phyloP scores from a whole-genome alignment of 64 coral and sea anemone species.

The Actinia equina region DNA sequence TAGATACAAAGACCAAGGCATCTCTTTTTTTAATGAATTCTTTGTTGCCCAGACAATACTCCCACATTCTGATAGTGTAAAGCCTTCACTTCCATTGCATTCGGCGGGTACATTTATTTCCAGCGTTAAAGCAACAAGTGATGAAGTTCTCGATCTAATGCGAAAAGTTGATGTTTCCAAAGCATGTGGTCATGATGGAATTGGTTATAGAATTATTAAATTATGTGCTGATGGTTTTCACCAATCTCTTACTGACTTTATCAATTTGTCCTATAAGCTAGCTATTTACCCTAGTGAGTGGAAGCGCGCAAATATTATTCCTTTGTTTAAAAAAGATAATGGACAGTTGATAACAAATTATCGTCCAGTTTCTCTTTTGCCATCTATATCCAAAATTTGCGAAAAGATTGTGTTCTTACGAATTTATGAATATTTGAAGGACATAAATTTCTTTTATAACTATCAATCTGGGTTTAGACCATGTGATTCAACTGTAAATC shows the following conservation, averaged over 20 bases:
- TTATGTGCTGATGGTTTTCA: neutral
- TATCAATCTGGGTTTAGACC: conserved; percentile 45
- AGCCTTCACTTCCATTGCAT: neutral
- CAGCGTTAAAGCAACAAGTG: neutral
- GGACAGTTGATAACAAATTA: conserved; percentile 26
- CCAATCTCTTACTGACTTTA: neutral
- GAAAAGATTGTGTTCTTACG: conserved; percentile 30
- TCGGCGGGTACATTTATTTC: neutral
- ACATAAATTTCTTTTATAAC: conserved; percentile 19
- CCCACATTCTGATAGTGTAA: neutral
- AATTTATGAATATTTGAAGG: conserved; percentile 20
- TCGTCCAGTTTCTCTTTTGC: conserved; percentile 33
- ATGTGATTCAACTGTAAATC: conserved; percentile 24
- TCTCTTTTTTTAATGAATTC: no score
- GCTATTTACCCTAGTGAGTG: conserved; percentile 31
- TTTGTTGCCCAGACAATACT: no score
- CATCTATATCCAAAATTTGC: conserved; percentile 32
- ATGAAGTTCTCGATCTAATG: conserved; percentile 2
- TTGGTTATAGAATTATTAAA: conserved; percentile 27
- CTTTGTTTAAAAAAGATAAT: conserved; percentile 38
- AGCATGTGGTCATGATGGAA: no score
- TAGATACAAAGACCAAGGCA: no score
- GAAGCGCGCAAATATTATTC: conserved; percentile 43
- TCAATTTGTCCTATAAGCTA: conserved; percentile 2
- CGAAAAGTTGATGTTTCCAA: no score